These are phyloP conservation scores for Anolis apletophallus DNA, from an alignment of 2,797 vertebrate genomes.

Conservation along the genomic window DNA sequence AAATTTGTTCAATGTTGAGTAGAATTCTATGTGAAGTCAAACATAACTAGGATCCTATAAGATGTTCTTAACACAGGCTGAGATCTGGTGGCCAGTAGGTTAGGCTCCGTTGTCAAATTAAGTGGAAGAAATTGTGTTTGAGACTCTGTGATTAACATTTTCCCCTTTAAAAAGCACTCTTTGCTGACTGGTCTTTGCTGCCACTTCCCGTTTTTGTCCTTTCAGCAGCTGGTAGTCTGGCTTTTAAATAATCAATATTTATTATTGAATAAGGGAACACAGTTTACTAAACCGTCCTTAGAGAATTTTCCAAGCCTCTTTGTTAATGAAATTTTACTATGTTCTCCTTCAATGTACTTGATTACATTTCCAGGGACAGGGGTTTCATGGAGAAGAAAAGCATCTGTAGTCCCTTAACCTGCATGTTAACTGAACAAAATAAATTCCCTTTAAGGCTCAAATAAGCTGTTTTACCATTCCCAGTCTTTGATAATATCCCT, in stretches of 20 bases:
- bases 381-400: background rate
- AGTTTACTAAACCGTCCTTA: conserved; percentile 38
- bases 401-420: background rate
- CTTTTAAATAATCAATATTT: conserved; percentile 63
- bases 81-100: background rate
- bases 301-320: conserved; percentile 45
- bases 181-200: conserved; percentile 22
- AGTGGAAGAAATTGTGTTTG: background rate
- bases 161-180: background rate
- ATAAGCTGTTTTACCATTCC: conserved; percentile 1
- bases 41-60: background rate
- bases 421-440: background rate
- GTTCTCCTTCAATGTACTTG: conserved; percentile 24
- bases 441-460: background rate
- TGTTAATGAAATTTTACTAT: conserved; percentile 40
- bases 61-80: background rate
- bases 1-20: too few species aligned
- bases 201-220: conserved; percentile 34
- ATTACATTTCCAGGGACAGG: background rate
- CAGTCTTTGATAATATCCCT: background rate
- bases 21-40: too few species aligned
- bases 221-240: conserved; percentile 57
- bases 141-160: background rate
- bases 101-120: background rate
- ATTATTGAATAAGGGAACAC: conserved; percentile 57